Percentiles rank a stretch among this genome's conserved stretches.
Conservation (phyloP, 2,797 vertebrate species). For the Etheostoma perlongum region DNA sequence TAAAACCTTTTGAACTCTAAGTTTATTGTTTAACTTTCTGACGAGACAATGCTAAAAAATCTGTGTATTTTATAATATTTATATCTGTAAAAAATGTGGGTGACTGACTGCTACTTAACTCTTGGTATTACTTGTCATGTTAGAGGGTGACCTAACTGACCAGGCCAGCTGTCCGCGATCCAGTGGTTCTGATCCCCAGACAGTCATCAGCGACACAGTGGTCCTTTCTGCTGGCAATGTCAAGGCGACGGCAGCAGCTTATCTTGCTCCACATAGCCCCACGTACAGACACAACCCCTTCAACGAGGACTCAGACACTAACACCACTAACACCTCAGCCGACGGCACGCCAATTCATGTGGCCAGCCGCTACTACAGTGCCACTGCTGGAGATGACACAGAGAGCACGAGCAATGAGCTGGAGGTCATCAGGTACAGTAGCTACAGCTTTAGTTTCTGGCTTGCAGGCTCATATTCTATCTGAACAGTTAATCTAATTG, state of each 20-base stretch:
- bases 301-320: slow-evolving; percentile 88
- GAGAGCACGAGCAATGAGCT: slow-evolving; percentile 87
- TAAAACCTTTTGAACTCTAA: neutral
- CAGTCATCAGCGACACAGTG: slow-evolving; percentile 78
- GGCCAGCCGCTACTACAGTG: slow-evolving; percentile 63
- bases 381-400: slow-evolving; percentile 70
- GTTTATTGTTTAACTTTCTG: neutral
- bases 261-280: slow-evolving; percentile 85
- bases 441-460: neutral
- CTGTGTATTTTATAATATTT: slow-evolving; percentile 49
- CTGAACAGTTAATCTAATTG: neutral
- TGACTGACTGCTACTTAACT: neutral
- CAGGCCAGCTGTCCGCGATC: slow-evolving; percentile 91
- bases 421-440: slow-evolving; percentile 93
- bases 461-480: neutral
- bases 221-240: slow-evolving; percentile 46
- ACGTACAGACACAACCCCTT: slow-evolving; percentile 94
- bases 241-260: slow-evolving; percentile 48
- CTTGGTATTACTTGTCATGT: slow-evolving; percentile 22
- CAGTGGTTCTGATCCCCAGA: slow-evolving; percentile 87
- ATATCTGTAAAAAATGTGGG: neutral
- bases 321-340: slow-evolving; percentile 86
- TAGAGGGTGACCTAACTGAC: slow-evolving; percentile 96
- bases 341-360: slow-evolving; percentile 91
- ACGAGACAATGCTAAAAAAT: slow-evolving; percentile 8